phyloP scores from a whole-genome alignment of 2,888 invertebrate species.

The Scaptomyza cyrtandrae region DNA sequence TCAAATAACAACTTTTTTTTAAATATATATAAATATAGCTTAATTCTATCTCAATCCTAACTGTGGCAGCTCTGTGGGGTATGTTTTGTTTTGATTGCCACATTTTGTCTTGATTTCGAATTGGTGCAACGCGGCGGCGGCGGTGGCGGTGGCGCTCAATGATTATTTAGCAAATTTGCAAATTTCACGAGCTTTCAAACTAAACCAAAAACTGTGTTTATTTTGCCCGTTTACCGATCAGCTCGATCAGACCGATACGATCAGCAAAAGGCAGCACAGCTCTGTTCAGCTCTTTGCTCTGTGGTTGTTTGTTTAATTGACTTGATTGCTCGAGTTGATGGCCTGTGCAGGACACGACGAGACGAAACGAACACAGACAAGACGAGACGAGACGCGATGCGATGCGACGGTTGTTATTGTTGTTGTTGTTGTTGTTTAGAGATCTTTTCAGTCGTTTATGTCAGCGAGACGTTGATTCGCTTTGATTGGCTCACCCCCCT shows the following conservation, averaged over 20 bases:
- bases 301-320: slow-evolving; percentile 77
- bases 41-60: no score
- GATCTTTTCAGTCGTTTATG: slow-evolving; percentile 53
- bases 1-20: no score
- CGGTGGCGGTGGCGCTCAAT: slow-evolving; percentile 13
- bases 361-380: slow-evolving; percentile 30
- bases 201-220: slow-evolving; percentile 40
- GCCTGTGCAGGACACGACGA: slow-evolving; percentile 64
- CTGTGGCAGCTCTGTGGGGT: not conserved
- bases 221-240: slow-evolving; percentile 41
- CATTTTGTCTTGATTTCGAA: slow-evolving; percentile 67
- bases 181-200: slow-evolving; percentile 51
- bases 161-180: slow-evolving; percentile 57
- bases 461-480: slow-evolving; percentile 43
- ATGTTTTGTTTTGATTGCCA: slow-evolving; percentile 3
- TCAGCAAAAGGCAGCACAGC: slow-evolving; percentile 15
- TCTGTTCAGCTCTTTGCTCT: slow-evolving; percentile 4
- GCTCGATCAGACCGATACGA: slow-evolving; percentile 37
- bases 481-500: slow-evolving; percentile 32
- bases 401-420: slow-evolving; percentile 4
- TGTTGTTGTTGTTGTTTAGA: not conserved
- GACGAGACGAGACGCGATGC: not conserved
- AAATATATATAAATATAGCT: no score
- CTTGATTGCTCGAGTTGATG: slow-evolving; percentile 74
- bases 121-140: slow-evolving; percentile 45